Percentiles rank a stretch among this genome's conserved stretches.
These are phyloP conservation scores for Manis javanica DNA, from an alignment of 2,797 vertebrate species.

Conservation along the genomic window DNA sequence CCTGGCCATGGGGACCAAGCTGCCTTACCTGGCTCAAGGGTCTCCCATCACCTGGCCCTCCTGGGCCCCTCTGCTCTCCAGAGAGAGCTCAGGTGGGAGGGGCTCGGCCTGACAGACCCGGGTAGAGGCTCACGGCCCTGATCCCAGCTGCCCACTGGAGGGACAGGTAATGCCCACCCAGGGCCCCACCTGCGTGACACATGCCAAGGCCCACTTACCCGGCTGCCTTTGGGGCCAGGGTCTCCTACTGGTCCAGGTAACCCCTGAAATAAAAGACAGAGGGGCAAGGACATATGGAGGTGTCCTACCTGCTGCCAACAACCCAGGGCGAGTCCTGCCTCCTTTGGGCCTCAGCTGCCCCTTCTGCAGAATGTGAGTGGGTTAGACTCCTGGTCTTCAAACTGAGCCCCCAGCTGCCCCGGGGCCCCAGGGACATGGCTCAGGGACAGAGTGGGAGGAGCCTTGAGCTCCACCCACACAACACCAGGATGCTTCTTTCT, in stretches of 20 bases:
- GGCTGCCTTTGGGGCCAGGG: conserved; percentile 93
- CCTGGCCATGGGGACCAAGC: accelerated
- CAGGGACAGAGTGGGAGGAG: background rate
- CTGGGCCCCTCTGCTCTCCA: background rate
- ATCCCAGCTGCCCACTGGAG: background rate
- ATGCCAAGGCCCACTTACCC: conserved; percentile 89
- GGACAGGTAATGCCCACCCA: background rate
- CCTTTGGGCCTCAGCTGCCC: background rate
- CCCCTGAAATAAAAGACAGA: conserved; percentile 91
- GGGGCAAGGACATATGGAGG: conserved; percentile 83
- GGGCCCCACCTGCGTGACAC: background rate
- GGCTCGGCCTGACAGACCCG: accelerated
- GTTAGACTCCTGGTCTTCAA: background rate
- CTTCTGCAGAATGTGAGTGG: background rate
- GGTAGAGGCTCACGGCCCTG: background rate
- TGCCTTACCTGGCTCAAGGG: background rate
- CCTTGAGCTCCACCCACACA: background rate
- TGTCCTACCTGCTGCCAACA: background rate
- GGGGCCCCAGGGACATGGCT: background rate
- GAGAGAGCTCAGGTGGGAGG: background rate
- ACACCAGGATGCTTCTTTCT: background rate
- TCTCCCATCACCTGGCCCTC: background rate
- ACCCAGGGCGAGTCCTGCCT: background rate
- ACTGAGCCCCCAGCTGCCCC: background rate
- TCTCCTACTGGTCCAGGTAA: conserved; percentile 95